A percentile compares a stretch with the other conserved stretches of the same genome.
These are phyloP conservation scores for Actinernus sp. DNA, from an alignment of 92 coral and sea anemone species.

Conservation along the genomic window DNA sequence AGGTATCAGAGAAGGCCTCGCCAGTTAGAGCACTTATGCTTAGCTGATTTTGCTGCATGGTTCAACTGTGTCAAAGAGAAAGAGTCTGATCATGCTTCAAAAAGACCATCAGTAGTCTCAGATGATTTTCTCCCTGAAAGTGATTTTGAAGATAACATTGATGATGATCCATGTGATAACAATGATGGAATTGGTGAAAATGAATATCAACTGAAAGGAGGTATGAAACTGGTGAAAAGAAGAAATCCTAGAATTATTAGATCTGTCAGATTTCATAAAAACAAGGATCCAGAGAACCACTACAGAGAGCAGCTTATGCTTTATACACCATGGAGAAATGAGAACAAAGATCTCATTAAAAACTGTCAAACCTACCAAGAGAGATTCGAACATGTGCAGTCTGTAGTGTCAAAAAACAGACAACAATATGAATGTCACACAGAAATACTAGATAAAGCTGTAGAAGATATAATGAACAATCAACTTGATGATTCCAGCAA, in stretches of 20 bases:
- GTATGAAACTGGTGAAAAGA: slow-evolving; percentile 60
- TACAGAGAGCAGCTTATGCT: slow-evolving; percentile 72
- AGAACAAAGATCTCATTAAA: slow-evolving; percentile 35
- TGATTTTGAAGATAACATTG: slow-evolving; percentile 39
- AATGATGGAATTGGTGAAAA: slow-evolving; percentile 16
- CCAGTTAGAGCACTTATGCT: slow-evolving; percentile 42
- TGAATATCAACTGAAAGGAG: slow-evolving; percentile 58
- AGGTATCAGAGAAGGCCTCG: slow-evolving; percentile 73
- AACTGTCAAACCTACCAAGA: slow-evolving; percentile 52
- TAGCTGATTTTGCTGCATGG: slow-evolving; percentile 83
- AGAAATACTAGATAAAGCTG: slow-evolving; percentile 56
- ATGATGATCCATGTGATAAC: slow-evolving; percentile 24
- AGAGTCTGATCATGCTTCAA: background rate
- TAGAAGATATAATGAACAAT: slow-evolving; percentile 34
- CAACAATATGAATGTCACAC: slow-evolving; percentile 55
- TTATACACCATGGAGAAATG: slow-evolving; percentile 60
- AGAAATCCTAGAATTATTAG: slow-evolving; percentile 58
- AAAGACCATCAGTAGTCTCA: slow-evolving; percentile 3
- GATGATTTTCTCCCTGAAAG: slow-evolving; percentile 64
- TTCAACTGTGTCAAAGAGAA: slow-evolving; percentile 55
- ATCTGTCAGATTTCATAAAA: slow-evolving; percentile 64
- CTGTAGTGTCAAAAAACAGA: slow-evolving; percentile 22
- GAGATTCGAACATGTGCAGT: slow-evolving; percentile 48
- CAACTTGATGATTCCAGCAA: slow-evolving; percentile 25
- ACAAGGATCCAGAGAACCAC: slow-evolving; percentile 61